Conservation (phyloP, 2,888 invertebrate species). For the Eristalinus sepulchralis region DNA sequence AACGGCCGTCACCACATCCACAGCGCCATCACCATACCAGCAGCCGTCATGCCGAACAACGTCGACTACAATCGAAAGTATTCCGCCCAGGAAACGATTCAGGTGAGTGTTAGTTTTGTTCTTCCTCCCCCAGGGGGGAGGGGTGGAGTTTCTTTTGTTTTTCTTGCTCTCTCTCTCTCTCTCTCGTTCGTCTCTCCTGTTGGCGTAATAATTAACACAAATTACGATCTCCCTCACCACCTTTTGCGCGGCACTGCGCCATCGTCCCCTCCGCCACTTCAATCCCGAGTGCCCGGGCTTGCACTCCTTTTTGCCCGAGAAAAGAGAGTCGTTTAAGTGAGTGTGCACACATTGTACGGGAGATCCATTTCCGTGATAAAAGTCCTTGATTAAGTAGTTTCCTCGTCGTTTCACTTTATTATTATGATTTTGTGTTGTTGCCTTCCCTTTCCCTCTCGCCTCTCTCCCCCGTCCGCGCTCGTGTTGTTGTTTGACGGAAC, state of each 20-base stretch:
- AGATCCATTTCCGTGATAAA: slow-evolving; percentile 71
- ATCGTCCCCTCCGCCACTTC: slow-evolving; percentile 1
- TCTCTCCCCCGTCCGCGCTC: background rate
- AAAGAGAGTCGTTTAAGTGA: slow-evolving; percentile 16
- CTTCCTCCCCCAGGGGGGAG: slow-evolving; percentile 17
- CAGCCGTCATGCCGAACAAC: slow-evolving; percentile 78
- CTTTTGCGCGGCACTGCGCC: slow-evolving; percentile 30
- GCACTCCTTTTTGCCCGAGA: background rate
- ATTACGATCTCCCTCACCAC: slow-evolving; percentile 43
- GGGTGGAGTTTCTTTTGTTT: slow-evolving; percentile 38
- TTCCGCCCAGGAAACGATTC: slow-evolving; percentile 81
- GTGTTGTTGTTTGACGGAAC: slow-evolving; percentile 19
- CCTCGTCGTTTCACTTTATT: slow-evolving; percentile 76
- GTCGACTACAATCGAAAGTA: slow-evolving; percentile 81
- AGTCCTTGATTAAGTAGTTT: slow-evolving; percentile 79
- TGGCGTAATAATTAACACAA: slow-evolving; percentile 71
- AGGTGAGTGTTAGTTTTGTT: slow-evolving; percentile 77
- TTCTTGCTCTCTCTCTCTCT: slow-evolving; percentile 50
- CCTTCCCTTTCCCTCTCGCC: background rate
- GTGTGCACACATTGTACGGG: slow-evolving; percentile 50
- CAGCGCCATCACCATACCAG: background rate
- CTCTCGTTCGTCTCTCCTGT: slow-evolving; percentile 44
- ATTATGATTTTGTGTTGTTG: slow-evolving; percentile 57
- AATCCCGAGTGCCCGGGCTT: background rate
- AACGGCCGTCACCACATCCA: background rate